phyloP scores from a whole-genome alignment of 2,888 invertebrate genomes.

The Sisyra terminalis region DNA sequence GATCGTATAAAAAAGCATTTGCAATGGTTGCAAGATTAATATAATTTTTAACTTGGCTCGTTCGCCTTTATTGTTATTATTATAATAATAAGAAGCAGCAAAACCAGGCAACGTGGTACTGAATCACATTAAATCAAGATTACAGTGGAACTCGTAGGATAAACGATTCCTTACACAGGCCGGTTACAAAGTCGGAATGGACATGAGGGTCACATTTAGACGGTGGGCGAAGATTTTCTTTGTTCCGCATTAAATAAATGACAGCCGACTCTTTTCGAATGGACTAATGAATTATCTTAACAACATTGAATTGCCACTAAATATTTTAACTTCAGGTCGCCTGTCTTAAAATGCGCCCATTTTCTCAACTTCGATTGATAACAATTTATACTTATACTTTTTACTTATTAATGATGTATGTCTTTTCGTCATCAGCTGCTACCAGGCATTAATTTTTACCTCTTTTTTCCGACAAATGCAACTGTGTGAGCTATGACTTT shows the following conservation, averaged over 20 bases:
- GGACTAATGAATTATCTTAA: constrained; percentile 8
- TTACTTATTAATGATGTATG: background rate
- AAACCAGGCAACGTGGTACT: background rate
- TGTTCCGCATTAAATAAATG: constrained; percentile 9
- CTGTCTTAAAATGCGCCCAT: too few relatives aligned
- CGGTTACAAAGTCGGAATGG: constrained; percentile 4
- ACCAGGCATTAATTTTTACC: background rate
- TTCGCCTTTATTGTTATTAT: too few relatives aligned
- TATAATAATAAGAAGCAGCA: too few relatives aligned
- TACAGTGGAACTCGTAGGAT: constrained; percentile 4
- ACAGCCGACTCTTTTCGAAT: constrained; percentile 7
- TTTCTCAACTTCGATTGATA: too few relatives aligned
- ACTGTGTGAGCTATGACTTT: too few relatives aligned
- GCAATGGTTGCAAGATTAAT: too few relatives aligned
- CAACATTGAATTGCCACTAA: constrained; percentile 6
- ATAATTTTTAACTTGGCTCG: too few relatives aligned
- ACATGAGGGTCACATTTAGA: too few relatives aligned
- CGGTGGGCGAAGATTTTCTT: constrained; percentile 1
- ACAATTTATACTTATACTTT: too few relatives aligned
- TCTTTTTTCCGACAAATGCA: background rate
- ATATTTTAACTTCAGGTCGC: constrained; percentile 6
- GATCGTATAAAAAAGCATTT: too few relatives aligned
- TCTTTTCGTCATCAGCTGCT: constrained; percentile 1
- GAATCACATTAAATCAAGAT: constrained; percentile 8
- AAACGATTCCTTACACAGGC: background rate